Percentiles rank a stretch among this genome's conserved stretches.
phyloP scores from a whole-genome alignment of 2,113 vertebrate species.

The Callospermophilus lateralis region DNA sequence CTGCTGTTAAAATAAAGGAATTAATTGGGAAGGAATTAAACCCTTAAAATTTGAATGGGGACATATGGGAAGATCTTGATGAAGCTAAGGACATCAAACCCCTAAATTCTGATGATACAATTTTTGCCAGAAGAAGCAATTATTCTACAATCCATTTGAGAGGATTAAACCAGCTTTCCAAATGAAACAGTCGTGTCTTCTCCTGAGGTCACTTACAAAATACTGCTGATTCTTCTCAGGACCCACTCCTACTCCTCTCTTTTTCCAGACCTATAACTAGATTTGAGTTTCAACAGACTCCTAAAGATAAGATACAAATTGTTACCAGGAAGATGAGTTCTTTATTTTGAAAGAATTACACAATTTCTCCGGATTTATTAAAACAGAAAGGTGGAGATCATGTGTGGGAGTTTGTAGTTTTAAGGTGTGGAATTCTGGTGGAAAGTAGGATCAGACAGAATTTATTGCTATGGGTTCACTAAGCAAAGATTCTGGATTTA shows the following conservation, averaged over 20 bases:
- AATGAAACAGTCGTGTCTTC: not conserved
- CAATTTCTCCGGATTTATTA: not conserved
- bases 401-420: not conserved
- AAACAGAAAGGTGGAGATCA: not conserved
- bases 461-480: not conserved
- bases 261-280: not conserved
- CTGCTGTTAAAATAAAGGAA: not conserved
- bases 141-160: not conserved
- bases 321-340: not conserved
- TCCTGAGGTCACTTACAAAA: not conserved
- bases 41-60: slow-evolving; percentile 15
- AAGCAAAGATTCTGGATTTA: not conserved
- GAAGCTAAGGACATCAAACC: not conserved
- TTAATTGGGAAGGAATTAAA: not conserved
- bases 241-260: not conserved
- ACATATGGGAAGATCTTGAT: slow-evolving; percentile 41
- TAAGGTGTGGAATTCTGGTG: not conserved
- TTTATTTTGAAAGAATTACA: not conserved
- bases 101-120: not conserved
- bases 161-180: not conserved
- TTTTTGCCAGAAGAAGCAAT: not conserved
- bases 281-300: not conserved
- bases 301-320: not conserved
- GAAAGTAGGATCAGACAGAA: not conserved
- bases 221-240: not conserved